Base-by-base conservation (phyloP, 2,113 vertebrate species). In the Monopterus albus region DNA sequence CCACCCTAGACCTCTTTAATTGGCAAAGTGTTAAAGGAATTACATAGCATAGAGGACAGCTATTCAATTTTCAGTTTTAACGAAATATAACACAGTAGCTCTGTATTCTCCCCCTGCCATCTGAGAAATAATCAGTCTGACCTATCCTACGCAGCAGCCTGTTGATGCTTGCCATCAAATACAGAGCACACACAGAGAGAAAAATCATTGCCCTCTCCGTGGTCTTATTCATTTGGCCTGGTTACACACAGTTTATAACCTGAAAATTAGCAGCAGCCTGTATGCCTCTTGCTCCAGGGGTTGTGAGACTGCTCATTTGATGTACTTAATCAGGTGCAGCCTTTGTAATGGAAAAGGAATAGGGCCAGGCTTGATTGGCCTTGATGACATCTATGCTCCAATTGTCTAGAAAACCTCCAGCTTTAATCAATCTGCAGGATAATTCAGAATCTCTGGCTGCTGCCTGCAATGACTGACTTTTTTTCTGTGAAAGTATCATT, bases 361-460 rank as follows among this genome's bases (percentile, higher is more conserved):
- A 81, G 76, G 88, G 71, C 73, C 80, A 85, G 78, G 67, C 82
- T 88, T 91, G 90, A 93, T 93, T 93, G 88, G 90, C 86, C 86
- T 86, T 92, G 89, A 93, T 93, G 91, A 89, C 89, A 93, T 89
- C 88, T 91, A 86, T 88, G 88, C 87, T 88, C 83, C 91, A 90
- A 91, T 91, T 93, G 90, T 90, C 86, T 88, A 83, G 79, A 88
- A 93, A 93, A 90, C 82, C 88, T 90, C 81, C 88, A 82, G 75
- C 83, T 87, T 87, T 88, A 90, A 88, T 89, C 87, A 87, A 85
- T 91, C 77, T 85, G 56, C 74, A 70, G 64, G 71, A 81, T 88
- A 80, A 91, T 78, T 88, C 79, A n/a, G 60, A 85, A 74, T 72
- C 81, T 62, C 68, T 80, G 72, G 56, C 65, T 69, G 69, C 67